These are phyloP conservation scores for Corella eumyota DNA, from an alignment of 23 tunicate species.

Conservation along the genomic window DNA sequence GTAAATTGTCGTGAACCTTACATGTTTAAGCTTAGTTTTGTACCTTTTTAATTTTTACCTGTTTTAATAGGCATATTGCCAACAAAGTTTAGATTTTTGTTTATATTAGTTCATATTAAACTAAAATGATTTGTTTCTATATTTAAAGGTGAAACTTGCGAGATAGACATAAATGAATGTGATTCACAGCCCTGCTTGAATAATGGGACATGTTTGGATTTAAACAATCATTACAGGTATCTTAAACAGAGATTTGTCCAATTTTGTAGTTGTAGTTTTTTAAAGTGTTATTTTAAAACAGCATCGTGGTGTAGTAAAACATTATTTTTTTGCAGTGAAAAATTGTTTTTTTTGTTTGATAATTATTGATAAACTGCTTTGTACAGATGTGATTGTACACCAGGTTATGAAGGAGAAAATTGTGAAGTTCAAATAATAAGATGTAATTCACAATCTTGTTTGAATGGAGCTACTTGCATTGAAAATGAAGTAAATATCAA, in stretches of 20 bases:
- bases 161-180: conserved; percentile 7
- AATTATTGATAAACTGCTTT: neutral
- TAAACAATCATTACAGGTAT: conserved; percentile 9
- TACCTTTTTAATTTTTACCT: too few species aligned
- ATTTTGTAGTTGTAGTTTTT: too few species aligned
- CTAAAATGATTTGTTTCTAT: neutral
- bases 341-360: too few species aligned
- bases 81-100: too few species aligned
- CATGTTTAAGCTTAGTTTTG: too few species aligned
- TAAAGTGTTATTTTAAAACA: too few species aligned
- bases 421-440: conserved; percentile 16
- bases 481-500: conserved; percentile 28
- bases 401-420: conserved; percentile 28
- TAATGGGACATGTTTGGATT: conserved; percentile 7
- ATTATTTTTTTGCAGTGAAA: too few species aligned
- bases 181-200: conserved; percentile 16
- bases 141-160: conserved; percentile 6
- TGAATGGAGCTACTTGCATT: conserved; percentile 44
- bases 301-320: too few species aligned
- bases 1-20: conserved; percentile 17
- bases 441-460: conserved; percentile 23
- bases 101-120: too few species aligned
- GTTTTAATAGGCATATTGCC: too few species aligned
- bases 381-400: conserved; percentile 18
- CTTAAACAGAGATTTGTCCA: too few species aligned